Conservation (phyloP, 2,888 invertebrate species). For the Cistogaster globosa region DNA sequence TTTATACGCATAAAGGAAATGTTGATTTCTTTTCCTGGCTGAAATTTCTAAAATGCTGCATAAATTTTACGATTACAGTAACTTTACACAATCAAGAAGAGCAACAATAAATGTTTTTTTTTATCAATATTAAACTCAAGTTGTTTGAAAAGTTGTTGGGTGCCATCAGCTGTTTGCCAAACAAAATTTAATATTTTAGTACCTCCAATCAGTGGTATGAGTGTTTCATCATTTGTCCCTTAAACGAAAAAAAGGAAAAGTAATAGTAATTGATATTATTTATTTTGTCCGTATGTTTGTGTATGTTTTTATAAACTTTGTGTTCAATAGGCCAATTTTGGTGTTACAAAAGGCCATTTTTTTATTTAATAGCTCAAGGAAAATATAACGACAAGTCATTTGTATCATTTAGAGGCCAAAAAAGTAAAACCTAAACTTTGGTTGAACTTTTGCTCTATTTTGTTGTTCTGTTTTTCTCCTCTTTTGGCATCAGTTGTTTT, state of each 20-base stretch:
- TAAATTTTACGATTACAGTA: slow-evolving; percentile 58
- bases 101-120: slow-evolving; percentile 48
- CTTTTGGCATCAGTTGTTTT: slow-evolving; percentile 54
- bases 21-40: slow-evolving; percentile 32
- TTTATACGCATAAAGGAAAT: slow-evolving; percentile 61
- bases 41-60: slow-evolving; percentile 27
- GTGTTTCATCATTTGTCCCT: slow-evolving; percentile 61
- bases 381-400: slow-evolving; percentile 65
- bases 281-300: slow-evolving; percentile 31
- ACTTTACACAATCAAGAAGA: slow-evolving; percentile 25
- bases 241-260: slow-evolving; percentile 38
- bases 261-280: slow-evolving; percentile 70
- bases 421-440: slow-evolving; percentile 33
- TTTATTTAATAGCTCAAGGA: slow-evolving; percentile 45
- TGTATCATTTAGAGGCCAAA: slow-evolving; percentile 53
- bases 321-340: slow-evolving; percentile 53
- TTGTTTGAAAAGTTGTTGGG: slow-evolving; percentile 1
- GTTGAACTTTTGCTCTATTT: slow-evolving; percentile 52
- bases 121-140: background rate
- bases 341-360: slow-evolving; percentile 56
- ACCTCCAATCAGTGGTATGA: slow-evolving; percentile 12
- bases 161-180: slow-evolving; percentile 63
- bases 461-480: background rate
- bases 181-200: slow-evolving; percentile 30
- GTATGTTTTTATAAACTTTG: background rate